Percentiles rank a stretch among this genome's conserved stretches.
phyloP scores from a whole-genome alignment of 1,140 invertebrate genomes.

The Bombus turneri region DNA sequence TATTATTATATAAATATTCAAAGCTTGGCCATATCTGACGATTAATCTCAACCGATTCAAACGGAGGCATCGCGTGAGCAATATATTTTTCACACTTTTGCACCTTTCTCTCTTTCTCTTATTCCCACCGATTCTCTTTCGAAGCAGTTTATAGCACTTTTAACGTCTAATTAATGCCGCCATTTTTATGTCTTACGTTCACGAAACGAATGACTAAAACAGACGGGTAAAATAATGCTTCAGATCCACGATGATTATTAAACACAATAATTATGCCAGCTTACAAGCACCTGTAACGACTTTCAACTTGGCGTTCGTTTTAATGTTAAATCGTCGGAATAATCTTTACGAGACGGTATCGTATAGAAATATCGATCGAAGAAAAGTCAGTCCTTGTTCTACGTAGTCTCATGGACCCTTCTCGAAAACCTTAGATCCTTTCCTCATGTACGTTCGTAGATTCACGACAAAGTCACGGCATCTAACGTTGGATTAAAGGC shows the following conservation, averaged over 20 bases:
- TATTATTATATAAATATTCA: no score
- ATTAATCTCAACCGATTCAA: background rate
- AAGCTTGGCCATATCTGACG: no score
- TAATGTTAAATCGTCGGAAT: background rate
- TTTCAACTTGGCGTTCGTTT: background rate
- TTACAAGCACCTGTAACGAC: background rate
- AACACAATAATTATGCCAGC: no score
- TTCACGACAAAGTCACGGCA: constrained; percentile 54
- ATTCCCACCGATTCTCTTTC: background rate
- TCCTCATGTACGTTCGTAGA: background rate
- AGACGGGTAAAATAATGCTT: no score
- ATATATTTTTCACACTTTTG: constrained; percentile 6
- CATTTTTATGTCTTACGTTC: background rate
- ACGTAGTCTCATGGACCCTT: background rate
- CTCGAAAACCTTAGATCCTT: background rate
- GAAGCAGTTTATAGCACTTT: background rate
- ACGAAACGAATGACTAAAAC: background rate
- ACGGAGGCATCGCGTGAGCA: background rate
- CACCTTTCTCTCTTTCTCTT: background rate
- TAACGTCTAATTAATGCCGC: background rate
- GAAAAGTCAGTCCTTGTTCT: background rate
- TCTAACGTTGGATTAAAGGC: constrained; percentile 57
- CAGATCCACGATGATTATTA: no score
- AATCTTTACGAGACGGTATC: background rate
- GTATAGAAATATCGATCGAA: background rate